phyloP scores from a whole-genome alignment of 2,797 vertebrate genomes.

The Parauchenoglanis ngamensis region DNA sequence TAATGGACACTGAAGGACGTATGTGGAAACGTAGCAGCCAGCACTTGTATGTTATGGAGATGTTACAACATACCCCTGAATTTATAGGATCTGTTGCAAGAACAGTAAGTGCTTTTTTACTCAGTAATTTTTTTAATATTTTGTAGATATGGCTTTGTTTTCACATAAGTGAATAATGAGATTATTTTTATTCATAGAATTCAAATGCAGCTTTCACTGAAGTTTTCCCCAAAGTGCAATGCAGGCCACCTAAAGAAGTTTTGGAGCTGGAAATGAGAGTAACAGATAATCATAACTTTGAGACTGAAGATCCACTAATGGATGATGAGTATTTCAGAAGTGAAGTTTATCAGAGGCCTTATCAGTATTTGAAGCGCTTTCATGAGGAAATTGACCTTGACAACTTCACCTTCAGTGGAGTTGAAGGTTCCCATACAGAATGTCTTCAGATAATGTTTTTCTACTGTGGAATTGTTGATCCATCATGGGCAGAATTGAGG shows the following conservation, averaged over 20 bases:
- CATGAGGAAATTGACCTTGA: slow-evolving; percentile 76
- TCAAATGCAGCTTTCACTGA: slow-evolving; percentile 75
- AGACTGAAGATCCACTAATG: slow-evolving; percentile 78
- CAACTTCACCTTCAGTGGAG: slow-evolving; percentile 72
- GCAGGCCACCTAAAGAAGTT: slow-evolving; percentile 88
- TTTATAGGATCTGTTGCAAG: slow-evolving; percentile 64
- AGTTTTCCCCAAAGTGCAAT: slow-evolving; percentile 87
- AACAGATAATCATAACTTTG: slow-evolving; percentile 44
- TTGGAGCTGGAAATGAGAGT: slow-evolving; percentile 73
- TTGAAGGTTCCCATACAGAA: slow-evolving; percentile 81
- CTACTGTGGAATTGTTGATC: slow-evolving; percentile 85
- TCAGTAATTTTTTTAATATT: not conserved
- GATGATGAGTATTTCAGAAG: slow-evolving; percentile 83
- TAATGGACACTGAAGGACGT: slow-evolving; percentile 84
- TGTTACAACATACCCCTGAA: slow-evolving; percentile 54
- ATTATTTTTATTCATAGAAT: slow-evolving; percentile 62
- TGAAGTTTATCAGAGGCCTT: slow-evolving; percentile 89
- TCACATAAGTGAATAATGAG: not conserved
- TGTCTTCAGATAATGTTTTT: slow-evolving; percentile 89
- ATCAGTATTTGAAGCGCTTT: slow-evolving; percentile 88
- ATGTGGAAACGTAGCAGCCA: slow-evolving; percentile 85
- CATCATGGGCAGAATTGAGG: slow-evolving; percentile 91
- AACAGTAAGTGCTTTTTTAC: slow-evolving; percentile 29
- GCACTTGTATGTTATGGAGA: slow-evolving; percentile 88
- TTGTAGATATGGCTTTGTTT: not conserved